These are phyloP conservation scores for Acarapis woodi DNA, from an alignment of 1,140 invertebrate species.

Conservation along the genomic window DNA sequence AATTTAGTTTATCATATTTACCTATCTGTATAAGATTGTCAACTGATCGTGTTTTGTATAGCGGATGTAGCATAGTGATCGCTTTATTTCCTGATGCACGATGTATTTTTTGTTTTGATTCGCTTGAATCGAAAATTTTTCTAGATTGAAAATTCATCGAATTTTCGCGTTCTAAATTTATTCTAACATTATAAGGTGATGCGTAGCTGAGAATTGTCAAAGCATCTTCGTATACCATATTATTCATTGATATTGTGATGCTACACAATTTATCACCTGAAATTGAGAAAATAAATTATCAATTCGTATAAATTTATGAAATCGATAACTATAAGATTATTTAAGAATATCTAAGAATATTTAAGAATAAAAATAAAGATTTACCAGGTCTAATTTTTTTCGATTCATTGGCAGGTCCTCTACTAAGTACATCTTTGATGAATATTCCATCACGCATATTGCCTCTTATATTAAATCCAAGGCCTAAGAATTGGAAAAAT, in stretches of 20 bases:
- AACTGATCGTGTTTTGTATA: slow-evolving; percentile 34
- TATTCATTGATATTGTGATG: slow-evolving; percentile 52
- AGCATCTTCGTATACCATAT: slow-evolving; percentile 67
- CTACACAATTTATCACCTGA: slow-evolving; percentile 55
- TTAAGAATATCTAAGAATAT: slow-evolving; percentile 5
- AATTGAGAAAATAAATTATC: not conserved
- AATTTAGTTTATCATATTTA: slow-evolving; percentile 1
- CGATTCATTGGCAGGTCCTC: slow-evolving; percentile 56
- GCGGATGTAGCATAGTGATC: slow-evolving; percentile 25
- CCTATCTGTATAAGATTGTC: slow-evolving; percentile 22
- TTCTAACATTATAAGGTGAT: slow-evolving; percentile 54
- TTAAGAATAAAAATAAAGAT: slow-evolving; percentile 8
- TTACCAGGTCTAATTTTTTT: slow-evolving; percentile 47
- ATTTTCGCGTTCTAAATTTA: slow-evolving; percentile 30
- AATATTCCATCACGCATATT: slow-evolving; percentile 65
- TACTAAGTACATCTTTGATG: slow-evolving; percentile 51
- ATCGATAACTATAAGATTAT: not conserved
- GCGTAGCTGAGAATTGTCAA: slow-evolving; percentile 59
- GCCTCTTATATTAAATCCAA: slow-evolving; percentile 63
- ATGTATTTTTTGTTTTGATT: not conserved
- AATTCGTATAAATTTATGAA: too few relatives aligned
- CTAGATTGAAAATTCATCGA: not conserved
- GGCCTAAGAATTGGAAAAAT: too few relatives aligned
- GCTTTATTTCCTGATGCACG: not conserved
- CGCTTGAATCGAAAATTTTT: not conserved